Base-by-base conservation (phyloP, 2,888 invertebrate species). In the Papilio gigon region DNA sequence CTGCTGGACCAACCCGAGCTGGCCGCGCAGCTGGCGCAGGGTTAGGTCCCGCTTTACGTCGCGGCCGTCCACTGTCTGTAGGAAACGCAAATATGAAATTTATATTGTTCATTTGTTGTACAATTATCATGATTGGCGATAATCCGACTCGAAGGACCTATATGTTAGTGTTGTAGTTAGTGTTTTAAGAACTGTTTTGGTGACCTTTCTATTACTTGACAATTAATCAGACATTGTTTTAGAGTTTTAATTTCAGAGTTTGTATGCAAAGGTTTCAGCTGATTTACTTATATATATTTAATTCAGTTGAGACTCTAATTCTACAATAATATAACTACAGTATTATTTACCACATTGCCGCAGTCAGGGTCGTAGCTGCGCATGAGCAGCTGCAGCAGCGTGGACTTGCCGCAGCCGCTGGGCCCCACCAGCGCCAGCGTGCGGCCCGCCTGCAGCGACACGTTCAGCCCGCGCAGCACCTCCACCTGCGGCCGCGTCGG, bases 361-460 rank as follows among this genome's bases (percentile, higher is more conserved):
- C 80, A 87, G 22, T 87, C 89, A 67, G 96, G 94, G 81, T 97
- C 96, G 79, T 97, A 97, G 78, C 95, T 94, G 70, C 97, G 89
- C 83, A 96, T 93, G 67, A 97, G 84, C 30, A 97, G 85, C 72
- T 97, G 95, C 76, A 97, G 92, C 63, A 95, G 93, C 0, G 97
- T 97, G 5, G 95, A 96, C 86, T 97, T 97, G 4, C 97, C 97
- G 78, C 96, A 96, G 14, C 97, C 97, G 70, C 94, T 94, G 37
- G 94, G 93, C 1, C 94, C 95, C 12, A 96, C 95, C 62, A 96
- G 87, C 1, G 96, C 97, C 0, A 97, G 93, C 60, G 95, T 96
- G 74, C 93, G 76, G 0, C 95, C 95, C 4, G 95, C 93, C 25
- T 90, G 85, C 37, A 96, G 93, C 61, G 91, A 87, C 70, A 97